phyloP scores from a whole-genome alignment of 2,888 invertebrate species.

The Agrotis segetum region DNA sequence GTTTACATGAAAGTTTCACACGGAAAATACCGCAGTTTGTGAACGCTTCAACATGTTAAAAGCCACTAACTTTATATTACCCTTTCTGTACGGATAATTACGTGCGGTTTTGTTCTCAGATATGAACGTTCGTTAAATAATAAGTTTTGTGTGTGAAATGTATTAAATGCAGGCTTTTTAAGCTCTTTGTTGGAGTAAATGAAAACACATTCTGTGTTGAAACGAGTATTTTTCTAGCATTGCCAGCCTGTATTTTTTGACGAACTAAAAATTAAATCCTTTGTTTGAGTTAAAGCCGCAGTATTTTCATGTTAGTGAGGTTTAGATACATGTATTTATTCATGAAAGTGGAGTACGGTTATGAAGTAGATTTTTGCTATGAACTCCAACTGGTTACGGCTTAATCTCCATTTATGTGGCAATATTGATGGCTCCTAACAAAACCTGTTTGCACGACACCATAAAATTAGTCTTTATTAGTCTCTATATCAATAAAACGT shows the following conservation, averaged over 20 bases:
- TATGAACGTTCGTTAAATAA: conserved; percentile 55
- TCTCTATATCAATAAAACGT: conserved; percentile 53
- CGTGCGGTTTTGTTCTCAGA: conserved; percentile 71
- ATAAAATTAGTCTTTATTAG: conserved; percentile 54
- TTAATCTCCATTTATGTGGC: conserved; percentile 34
- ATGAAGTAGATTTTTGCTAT: not conserved
- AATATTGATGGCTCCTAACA: conserved; percentile 22
- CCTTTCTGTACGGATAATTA: conserved; percentile 81
- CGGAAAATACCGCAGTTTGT: conserved; percentile 82
- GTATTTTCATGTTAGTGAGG: conserved; percentile 16
- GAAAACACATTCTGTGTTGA: conserved; percentile 23
- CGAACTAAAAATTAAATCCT: conserved; percentile 29
- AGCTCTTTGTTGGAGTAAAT: conserved; percentile 32
- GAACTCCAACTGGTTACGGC: conserved; percentile 7
- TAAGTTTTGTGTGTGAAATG: conserved; percentile 41
- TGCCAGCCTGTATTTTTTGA: conserved; percentile 27
- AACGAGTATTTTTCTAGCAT: conserved; percentile 27
- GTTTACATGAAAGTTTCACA: conserved; percentile 81
- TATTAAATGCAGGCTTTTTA: conserved; percentile 35
- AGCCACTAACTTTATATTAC: conserved; percentile 85
- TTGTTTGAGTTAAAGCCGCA: conserved; percentile 19
- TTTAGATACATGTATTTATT: conserved; percentile 14
- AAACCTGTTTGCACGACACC: conserved; percentile 41
- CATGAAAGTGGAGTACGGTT: not conserved
- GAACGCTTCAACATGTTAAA: conserved; percentile 85